phyloP scores from a whole-genome alignment of 2,888 invertebrate genomes.

The Zygaena filipendulae region DNA sequence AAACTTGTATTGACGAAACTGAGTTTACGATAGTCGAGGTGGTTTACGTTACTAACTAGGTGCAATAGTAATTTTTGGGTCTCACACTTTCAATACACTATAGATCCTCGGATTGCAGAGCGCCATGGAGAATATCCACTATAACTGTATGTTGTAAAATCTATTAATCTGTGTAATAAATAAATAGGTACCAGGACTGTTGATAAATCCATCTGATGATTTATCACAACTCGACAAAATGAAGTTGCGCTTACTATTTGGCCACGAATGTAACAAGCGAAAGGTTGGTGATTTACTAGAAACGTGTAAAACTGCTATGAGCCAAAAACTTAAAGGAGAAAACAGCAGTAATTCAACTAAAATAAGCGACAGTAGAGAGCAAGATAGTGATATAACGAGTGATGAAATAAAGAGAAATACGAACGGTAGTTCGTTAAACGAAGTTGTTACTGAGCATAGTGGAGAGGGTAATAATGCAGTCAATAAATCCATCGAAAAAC shows the following conservation, averaged over 20 bases:
- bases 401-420: constrained; percentile 1
- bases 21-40: too few relatives aligned
- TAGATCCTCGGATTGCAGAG: too few relatives aligned
- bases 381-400: neutral
- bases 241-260: constrained; percentile 35
- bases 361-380: too few relatives aligned
- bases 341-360: too few relatives aligned
- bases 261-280: constrained; percentile 40
- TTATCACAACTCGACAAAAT: constrained; percentile 41
- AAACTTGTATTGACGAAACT: too few relatives aligned
- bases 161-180: too few relatives aligned
- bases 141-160: too few relatives aligned
- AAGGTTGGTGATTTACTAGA: constrained; percentile 30
- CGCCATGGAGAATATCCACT: too few relatives aligned
- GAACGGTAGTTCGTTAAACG: neutral
- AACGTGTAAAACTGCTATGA: constrained; percentile 28
- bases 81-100: too few relatives aligned
- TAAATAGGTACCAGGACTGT: constrained; percentile 36
- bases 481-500: neutral
- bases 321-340: constrained; percentile 1
- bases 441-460: constrained; percentile 1
- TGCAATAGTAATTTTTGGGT: too few relatives aligned
- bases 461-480: neutral
- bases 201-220: constrained; percentile 27
- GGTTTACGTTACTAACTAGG: too few relatives aligned